Percentiles rank a stretch among this genome's conserved stretches.
These are phyloP conservation scores for Sebastes oblongus DNA, from an alignment of 2,797 vertebrate genomes.

Conservation along the genomic window DNA sequence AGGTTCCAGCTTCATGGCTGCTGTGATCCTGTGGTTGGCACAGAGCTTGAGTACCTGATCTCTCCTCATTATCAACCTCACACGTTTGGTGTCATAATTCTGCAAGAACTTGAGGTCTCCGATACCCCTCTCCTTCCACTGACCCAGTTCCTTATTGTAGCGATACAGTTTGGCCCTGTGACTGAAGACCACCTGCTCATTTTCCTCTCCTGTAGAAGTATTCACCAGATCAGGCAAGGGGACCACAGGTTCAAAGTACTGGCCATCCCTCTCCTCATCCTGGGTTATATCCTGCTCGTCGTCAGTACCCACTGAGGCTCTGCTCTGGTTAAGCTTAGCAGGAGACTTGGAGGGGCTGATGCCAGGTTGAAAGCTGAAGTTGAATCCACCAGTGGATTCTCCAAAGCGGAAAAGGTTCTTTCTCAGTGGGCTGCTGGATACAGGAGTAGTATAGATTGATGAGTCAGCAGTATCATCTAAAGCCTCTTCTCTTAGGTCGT, in stretches of 20 bases:
- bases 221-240: slow-evolving; percentile 94
- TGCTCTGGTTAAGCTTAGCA: slow-evolving; percentile 91
- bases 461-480: slow-evolving; percentile 87
- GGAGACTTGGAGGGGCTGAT: slow-evolving; percentile 96
- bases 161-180: slow-evolving; percentile 97
- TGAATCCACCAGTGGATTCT: slow-evolving; percentile 92
- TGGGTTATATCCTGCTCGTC: slow-evolving; percentile 93
- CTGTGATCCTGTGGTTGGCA: slow-evolving; percentile 95
- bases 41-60: slow-evolving; percentile 98
- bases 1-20: slow-evolving; percentile 90
- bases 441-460: slow-evolving; percentile 89
- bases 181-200: slow-evolving; percentile 93
- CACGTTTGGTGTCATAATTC: slow-evolving; percentile 88
- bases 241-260: slow-evolving; percentile 97
- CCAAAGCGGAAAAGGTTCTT: slow-evolving; percentile 97
- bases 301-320: slow-evolving; percentile 89
- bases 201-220: slow-evolving; percentile 95
- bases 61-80: slow-evolving; percentile 95
- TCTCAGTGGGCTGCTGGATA: slow-evolving; percentile 86
- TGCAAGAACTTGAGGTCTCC: slow-evolving; percentile 97
- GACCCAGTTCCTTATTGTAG: slow-evolving; percentile 90
- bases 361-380: slow-evolving; percentile 95
- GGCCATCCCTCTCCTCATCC: slow-evolving; percentile 94
- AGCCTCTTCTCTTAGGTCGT: slow-evolving; percentile 89
- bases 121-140: slow-evolving; percentile 98